A percentile compares a stretch with the other conserved stretches of the same genome.
Evolutionary conservation across 2,113 vertebrate genomes (phyloP).

Genomic region (Spermophilus dauricus): DNA sequence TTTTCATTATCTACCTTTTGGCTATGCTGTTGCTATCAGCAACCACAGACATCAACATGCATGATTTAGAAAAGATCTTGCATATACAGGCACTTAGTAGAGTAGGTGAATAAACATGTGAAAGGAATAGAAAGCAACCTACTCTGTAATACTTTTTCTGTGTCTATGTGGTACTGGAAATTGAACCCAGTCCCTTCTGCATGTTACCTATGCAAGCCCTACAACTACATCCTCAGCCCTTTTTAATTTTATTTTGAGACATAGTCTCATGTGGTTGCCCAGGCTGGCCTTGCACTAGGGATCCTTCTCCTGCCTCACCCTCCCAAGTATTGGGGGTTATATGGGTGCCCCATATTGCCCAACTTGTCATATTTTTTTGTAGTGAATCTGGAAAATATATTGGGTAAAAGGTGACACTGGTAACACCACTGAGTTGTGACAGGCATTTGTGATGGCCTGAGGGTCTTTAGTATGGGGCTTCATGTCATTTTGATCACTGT

Average conservation of each 20-base stretch:
- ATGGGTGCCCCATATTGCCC: too few species aligned
- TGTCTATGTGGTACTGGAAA: too few species aligned
- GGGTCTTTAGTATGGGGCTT: not conserved
- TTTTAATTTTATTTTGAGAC: not conserved
- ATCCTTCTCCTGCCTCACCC: not conserved
- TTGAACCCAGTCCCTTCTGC: not conserved
- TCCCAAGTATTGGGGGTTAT: not conserved
- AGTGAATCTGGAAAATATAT: conserved; percentile 6
- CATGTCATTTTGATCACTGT: not conserved
- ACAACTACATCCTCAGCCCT: not conserved
- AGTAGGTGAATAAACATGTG: not conserved
- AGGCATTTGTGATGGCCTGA: not conserved
- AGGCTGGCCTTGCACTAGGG: not conserved
- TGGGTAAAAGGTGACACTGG: not conserved
- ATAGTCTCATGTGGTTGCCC: not conserved
- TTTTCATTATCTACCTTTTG: not conserved
- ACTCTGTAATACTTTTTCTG: not conserved
- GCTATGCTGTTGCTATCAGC: not conserved
- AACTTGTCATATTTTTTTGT: not conserved
- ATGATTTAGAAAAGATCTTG: not conserved
- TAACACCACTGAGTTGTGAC: not conserved
- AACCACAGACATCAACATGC: not conserved
- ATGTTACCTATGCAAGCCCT: not conserved
- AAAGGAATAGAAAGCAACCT: not conserved
- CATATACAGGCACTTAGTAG: not conserved